Percentiles rank a stretch among this genome's conserved stretches.
phyloP scores from a whole-genome alignment of 2,888 invertebrate genomes.

The Ornithoptera alexandrae region DNA sequence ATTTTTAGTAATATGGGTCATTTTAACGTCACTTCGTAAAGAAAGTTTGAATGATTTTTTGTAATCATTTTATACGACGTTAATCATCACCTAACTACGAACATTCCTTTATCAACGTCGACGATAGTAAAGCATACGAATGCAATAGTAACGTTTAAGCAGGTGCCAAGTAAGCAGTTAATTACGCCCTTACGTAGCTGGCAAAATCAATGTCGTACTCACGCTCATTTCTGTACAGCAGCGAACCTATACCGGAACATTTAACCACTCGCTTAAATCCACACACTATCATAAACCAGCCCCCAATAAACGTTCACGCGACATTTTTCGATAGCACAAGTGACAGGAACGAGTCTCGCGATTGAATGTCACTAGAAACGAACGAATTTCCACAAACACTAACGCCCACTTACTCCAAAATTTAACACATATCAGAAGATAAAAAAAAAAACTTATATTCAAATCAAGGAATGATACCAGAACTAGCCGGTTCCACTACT shows the following conservation, averaged over 20 bases:
- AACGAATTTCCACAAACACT: slow-evolving; percentile 33
- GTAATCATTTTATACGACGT: too few relatives aligned
- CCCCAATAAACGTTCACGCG: slow-evolving; percentile 34
- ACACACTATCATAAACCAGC: slow-evolving; percentile 40
- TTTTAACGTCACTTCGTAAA: too few relatives aligned
- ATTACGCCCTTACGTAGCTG: slow-evolving; percentile 8
- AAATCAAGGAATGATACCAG: neutral
- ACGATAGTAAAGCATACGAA: slow-evolving; percentile 1
- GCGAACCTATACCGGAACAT: slow-evolving; percentile 39
- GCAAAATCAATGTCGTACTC: slow-evolving; percentile 43
- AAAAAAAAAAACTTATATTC: slow-evolving; percentile 18
- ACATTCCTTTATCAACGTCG: neutral
- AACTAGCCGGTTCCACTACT: slow-evolving; percentile 33
- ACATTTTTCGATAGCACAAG: slow-evolving; percentile 35
- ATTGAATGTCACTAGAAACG: slow-evolving; percentile 40
- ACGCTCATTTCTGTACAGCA: slow-evolving; percentile 59
- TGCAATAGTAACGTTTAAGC: slow-evolving; percentile 10
- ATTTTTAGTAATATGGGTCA: too few relatives aligned
- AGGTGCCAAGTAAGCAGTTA: slow-evolving; percentile 14
- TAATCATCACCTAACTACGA: too few relatives aligned
- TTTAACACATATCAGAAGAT: neutral
- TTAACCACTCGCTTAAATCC: slow-evolving; percentile 47
- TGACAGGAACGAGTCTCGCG: slow-evolving; percentile 31
- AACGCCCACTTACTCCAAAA: slow-evolving; percentile 8
- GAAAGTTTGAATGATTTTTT: too few relatives aligned